Evolutionary conservation across 2,888 invertebrate genomes (phyloP).

Genomic region (Acronicta leporina): DNA sequence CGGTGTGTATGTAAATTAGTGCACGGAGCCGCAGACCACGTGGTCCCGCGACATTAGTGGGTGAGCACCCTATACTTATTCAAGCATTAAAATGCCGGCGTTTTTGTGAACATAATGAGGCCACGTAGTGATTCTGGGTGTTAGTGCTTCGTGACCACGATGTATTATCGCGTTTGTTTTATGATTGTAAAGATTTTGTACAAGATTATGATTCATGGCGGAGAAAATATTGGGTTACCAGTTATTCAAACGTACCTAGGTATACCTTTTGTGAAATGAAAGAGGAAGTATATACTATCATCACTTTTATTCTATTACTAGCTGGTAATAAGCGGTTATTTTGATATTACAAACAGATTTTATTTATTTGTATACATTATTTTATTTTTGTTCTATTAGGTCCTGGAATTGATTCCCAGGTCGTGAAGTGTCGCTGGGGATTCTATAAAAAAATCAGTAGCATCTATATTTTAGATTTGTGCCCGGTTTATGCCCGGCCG

Average conservation of each 20-base stretch:
- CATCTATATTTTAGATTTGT: no score
- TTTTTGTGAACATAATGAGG: constrained; percentile 37
- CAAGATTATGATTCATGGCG: neutral
- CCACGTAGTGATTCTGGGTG: constrained; percentile 26
- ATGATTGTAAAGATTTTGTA: constrained; percentile 5
- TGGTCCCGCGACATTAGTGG: constrained; percentile 50
- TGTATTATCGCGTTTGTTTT: constrained; percentile 33
- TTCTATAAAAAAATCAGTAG: no score
- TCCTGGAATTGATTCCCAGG: no score
- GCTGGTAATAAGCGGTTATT: no score
- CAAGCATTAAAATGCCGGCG: constrained; percentile 48
- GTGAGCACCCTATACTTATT: constrained; percentile 53
- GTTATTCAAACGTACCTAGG: neutral
- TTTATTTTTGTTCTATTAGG: no score
- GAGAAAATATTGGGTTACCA: neutral
- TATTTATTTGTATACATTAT: no score
- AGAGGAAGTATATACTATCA: neutral
- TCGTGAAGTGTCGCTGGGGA: no score
- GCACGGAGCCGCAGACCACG: constrained; percentile 17
- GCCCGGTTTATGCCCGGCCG: no score
- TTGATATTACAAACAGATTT: no score
- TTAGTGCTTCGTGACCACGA: constrained; percentile 22
- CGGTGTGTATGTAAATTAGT: constrained; percentile 42
- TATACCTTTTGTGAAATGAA: neutral
- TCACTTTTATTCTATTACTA: no score